Evolutionary conservation across 1,140 invertebrate species (phyloP).

Genomic region (Drosophila insularis): DNA sequence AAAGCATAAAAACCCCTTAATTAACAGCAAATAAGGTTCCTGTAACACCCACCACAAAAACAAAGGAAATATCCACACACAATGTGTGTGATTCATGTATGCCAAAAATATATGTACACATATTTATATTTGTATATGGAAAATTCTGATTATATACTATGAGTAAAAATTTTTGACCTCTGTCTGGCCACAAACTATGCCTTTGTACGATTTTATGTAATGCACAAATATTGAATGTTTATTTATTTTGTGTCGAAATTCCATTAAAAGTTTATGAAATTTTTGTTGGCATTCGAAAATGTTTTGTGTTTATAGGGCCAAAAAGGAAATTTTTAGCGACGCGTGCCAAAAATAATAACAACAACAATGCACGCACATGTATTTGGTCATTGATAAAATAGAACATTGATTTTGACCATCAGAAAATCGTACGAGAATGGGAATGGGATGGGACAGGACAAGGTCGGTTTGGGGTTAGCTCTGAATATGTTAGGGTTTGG

Average conservation of each 20-base stretch:
- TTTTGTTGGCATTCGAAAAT: slow-evolving; percentile 51
- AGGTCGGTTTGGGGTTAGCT: slow-evolving; percentile 21
- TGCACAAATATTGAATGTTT: slow-evolving; percentile 37
- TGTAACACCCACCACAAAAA: not conserved
- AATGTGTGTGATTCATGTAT: slow-evolving; percentile 11
- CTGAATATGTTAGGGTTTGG: too few species aligned
- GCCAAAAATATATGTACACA: not conserved
- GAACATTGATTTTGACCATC: slow-evolving; percentile 71
- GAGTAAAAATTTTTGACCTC: not conserved
- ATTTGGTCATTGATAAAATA: slow-evolving; percentile 57
- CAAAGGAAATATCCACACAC: not conserved
- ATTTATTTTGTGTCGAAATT: slow-evolving; percentile 63
- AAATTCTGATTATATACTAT: not conserved
- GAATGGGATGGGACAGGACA: slow-evolving; percentile 16
- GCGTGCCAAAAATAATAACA: slow-evolving; percentile 80
- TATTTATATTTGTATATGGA: not conserved
- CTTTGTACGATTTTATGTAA: slow-evolving; percentile 13
- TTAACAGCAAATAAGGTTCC: not conserved
- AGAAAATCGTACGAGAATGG: slow-evolving; percentile 7
- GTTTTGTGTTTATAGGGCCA: slow-evolving; percentile 55
- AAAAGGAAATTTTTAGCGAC: slow-evolving; percentile 41
- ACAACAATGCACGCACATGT: slow-evolving; percentile 46
- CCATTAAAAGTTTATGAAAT: slow-evolving; percentile 70
- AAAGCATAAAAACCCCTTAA: slow-evolving; percentile 13
- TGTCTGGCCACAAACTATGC: slow-evolving; percentile 1